Base-by-base conservation (phyloP, 53 echinoderm and acorn worm genomes). In the Apostichopus leukothele region DNA sequence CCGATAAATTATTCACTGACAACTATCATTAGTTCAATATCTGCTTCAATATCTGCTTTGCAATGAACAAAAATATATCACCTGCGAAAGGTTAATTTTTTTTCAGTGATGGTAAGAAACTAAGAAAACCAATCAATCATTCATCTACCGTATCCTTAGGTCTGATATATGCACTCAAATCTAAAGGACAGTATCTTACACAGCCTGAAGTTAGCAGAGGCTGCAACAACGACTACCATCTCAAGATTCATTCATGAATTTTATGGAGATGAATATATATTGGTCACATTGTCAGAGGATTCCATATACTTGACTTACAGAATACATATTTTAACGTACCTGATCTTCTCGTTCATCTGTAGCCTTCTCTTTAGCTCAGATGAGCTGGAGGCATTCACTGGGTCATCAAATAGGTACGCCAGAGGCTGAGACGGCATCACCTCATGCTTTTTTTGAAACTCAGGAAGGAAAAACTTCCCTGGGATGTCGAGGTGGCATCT, bases 281-380 rank as follows among this genome's bases (percentile, higher is more conserved):
- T 39, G 39, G 39, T 39, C 39, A 39, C 39, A 39, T 39, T 0
- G 39, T 39, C 39, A 39, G 39, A 39, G 39, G 39, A 39, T 39
- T 39, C 39, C 39, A 39, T 39, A 2, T 39, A 39, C 39, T 39
- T 39, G 39, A 39, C 39, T 39, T 39, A 39, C 39, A 39, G 39
- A 39, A 39, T 39, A 39, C 39, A 39, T 39, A 39, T 39, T 39
- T 39, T 39, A 39, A 39, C 39, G 3, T 67, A 96, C 97, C 94
- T 96, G 75, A 98, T 98, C 88, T 93, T 92, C 80, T 98, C 96
- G 88, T 98, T 94, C 94, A 92, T 96, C 89, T 98, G 99, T 53
- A 95, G 81, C 63, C 94, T 94, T 74, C 93, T 89, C 86, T 95
- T 98, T 19, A 98, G 91, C 89, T 95, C 99, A 1, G 94, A 93